Base-by-base conservation (phyloP, 2,888 invertebrate genomes). In the Cantharis rustica region DNA sequence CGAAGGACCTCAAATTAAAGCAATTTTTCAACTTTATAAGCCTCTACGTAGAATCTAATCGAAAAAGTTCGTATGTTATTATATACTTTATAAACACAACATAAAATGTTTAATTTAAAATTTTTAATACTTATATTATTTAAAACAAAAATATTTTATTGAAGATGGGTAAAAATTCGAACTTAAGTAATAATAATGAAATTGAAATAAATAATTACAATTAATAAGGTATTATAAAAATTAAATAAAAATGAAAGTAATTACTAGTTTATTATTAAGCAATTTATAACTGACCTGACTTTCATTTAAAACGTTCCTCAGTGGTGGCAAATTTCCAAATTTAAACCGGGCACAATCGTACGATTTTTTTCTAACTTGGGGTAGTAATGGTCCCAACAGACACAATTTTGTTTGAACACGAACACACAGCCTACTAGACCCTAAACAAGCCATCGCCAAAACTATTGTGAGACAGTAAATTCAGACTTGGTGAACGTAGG, bases 371-470 rank as follows among this genome's bases (percentile, higher is more conserved):
- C 92, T 90, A 89, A 92, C 88, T 86, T 89, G 89, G 85, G 88
- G 91, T 31, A 31, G 31, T 89, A 90, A 91, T 89, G 91, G 91
- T 90, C 93, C 92, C 88, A 93, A 93, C 91, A 93, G 93, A 92
- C 94, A 94, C 93, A 94, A 90, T 92, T 94, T 94, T 91, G 94
- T 93, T 88, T 91, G 91, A 89, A 93, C 93, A 90, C 94, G 93
- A 91, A 92, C 93, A 93, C 94, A 94, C 89, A 94, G 91, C 91
- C 94, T 92, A 91, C 93, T 93, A 90, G 94, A 93, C 91, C 93
- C 93, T 92, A 93, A 91, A 92, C 93, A 93, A 92, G 94, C 94
- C 94, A 94, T 94, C 91, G 93, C 92, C 90, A 91, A 91, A 91
- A 93, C 93, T 91, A 92, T 91, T 92, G 91, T 93, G 91, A 91